Base-by-base conservation (phyloP, 2,797 vertebrate species). In the Acropternis orthonyx region DNA sequence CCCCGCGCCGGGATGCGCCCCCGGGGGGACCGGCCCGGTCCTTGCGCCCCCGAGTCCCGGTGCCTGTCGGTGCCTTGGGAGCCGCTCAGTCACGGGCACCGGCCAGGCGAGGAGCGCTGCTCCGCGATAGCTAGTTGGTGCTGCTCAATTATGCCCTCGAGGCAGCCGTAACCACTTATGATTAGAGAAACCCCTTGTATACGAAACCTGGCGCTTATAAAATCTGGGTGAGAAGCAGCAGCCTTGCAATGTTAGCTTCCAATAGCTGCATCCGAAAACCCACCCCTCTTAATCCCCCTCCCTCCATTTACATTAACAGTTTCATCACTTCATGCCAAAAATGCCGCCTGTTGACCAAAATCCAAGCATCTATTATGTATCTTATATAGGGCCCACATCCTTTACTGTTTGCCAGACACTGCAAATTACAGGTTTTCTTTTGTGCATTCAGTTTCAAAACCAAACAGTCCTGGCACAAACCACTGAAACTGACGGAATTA, bases 31-130 rank as follows among this genome's bases (percentile, higher is more conserved):
- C 22, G 46, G 12, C 46, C 7, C 21, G 6, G 22, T 46, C 44
- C 20, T 10, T 11, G 43, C 43, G n/a, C n/a, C n/a, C n/a, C n/a
- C n/a, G n/a, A n/a, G n/a, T n/a, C n/a, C 21, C 10, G 13, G 0
- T 12, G 32, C 4, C 48, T 14, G 34, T 3, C 3, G 8, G 19
- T 3, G 73, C 61, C 18, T 1, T 5, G 0, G 66, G 43, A 43
- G 24, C 34, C 30, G 17, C 69, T 41, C 52, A 1, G 18, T 2
- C 34, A 14, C 49, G 7, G 55, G 65, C 89, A 32, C 6, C 20
- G 15, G 65, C 19, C 34, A 0, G 26, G 65, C 34, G 3, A 15
- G 49, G 75, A 48, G 0, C 2, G 3, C 2, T 8, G 80, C 83
- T 62, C 34, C 27, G 56, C 36, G 10, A 44, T 8, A 4, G 30